Evolutionary conservation across 2,113 vertebrate species (phyloP), one percentile per base, ranked within the genome.

Genomic region (Nyctibius bracteatus): DNA sequence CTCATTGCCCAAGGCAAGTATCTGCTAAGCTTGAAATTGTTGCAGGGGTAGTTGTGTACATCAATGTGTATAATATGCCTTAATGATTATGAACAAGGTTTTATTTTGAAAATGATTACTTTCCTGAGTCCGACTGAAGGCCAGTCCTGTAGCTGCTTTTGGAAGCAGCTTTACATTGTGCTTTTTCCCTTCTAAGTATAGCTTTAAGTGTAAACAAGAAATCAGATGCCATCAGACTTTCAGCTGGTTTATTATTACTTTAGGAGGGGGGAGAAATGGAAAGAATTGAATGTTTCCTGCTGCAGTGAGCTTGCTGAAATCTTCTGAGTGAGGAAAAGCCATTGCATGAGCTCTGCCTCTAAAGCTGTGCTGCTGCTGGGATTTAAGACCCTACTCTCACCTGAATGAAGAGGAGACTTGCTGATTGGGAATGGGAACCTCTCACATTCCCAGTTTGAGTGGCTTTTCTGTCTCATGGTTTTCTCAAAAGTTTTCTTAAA

Each of bases 381-480:
- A 1, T 28, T 39, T 33, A 20, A 81, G 77, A 25, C 41, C 14
- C 41, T 88, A 0, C 49, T 57, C 54, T 57, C 44, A 13, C 51
- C 83, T 31, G 6, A 22, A 5, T 3, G 20, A 21, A 12, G 8
- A 33, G 6, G 31, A 61, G 22, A 28, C 4, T 23, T 66, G 58
- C 65, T 44, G 35, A 0, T 13, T 44, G 49, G 39, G 8, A n/a
- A 31, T 2, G 5, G 49, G 66, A 44, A 14, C 41, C 67, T 70
- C 59, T 84, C 2, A 0, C 33, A 2, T 23, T 61, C n/a, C 41
- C 46, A 18, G 0, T 20, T 3, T 7, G 35, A 68, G 41, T 18
- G 33, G 23, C 20, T 68, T 72, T 72, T 52, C 51, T 43, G 30
- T 63, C 61, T 25, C 2, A 0, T 37, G 74, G 46, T 59, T n/a